Conservation (phyloP, 2,797 vertebrate species). For the Pygocentrus nattereri region DNA sequence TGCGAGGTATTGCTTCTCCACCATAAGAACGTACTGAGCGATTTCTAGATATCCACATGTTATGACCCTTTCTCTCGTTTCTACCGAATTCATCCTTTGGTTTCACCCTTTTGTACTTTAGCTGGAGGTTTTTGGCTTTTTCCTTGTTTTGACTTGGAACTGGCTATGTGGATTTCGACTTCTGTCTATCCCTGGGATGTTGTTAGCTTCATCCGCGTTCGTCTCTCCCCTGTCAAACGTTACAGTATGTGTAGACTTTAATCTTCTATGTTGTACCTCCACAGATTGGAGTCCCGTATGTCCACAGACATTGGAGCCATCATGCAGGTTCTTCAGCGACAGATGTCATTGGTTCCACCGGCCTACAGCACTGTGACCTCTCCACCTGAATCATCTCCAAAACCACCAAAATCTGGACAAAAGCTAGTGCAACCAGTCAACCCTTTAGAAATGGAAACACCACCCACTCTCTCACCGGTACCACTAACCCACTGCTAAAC, state of each 20-base stretch:
- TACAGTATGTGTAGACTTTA: not conserved
- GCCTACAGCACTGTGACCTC: conserved; percentile 84
- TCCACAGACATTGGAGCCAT: conserved; percentile 82
- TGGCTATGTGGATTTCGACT: too few species aligned
- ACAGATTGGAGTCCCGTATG: conserved; percentile 86
- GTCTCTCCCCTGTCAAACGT: too few species aligned
- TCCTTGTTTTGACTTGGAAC: too few species aligned
- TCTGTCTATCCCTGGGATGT: too few species aligned
- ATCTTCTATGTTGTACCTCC: conserved; percentile 15
- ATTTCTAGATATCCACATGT: too few species aligned
- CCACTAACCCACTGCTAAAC: conserved; percentile 9
- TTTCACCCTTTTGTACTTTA: too few species aligned
- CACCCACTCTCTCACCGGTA: conserved; percentile 47
- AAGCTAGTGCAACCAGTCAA: conserved; percentile 54
- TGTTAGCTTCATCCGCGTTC: too few species aligned
- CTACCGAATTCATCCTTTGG: too few species aligned
- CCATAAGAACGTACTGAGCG: too few species aligned
- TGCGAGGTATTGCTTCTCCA: too few species aligned
- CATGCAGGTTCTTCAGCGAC: conserved; percentile 87
- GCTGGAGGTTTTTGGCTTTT: too few species aligned
- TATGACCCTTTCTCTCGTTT: too few species aligned
- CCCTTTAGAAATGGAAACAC: conserved; percentile 55
- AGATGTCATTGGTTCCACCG: conserved; percentile 80
- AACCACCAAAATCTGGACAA: conserved; percentile 43
- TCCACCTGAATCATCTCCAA: conserved; percentile 65